Base-by-base conservation (phyloP, 2,888 invertebrate species). In the Oscheius sp. region DNA sequence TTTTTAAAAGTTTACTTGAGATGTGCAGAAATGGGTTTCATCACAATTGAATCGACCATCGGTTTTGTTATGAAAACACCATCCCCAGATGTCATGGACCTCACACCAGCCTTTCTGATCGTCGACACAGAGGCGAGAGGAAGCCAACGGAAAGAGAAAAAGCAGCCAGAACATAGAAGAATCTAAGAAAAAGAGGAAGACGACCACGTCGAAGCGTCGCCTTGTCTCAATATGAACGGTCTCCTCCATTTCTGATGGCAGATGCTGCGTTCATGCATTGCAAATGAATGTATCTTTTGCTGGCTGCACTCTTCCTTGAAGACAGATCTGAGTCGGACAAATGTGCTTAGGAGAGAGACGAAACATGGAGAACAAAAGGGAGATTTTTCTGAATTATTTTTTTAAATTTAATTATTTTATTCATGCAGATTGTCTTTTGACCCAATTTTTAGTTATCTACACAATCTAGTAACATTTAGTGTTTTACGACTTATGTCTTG, bases 41-140 rank as follows among this genome's bases (percentile, higher is more conserved):
- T 81, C 81, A 66, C 81, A 81, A 59, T 78, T 71, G 69, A 80
- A 81, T 20, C 54, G 64, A 1, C 79, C 81, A 17, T 71, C 68
- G 8, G 77, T 73, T 51, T 81, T 81, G 70, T 81, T 80, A 65
- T 80, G 80, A 65, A 79, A 80, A 33, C 81, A 81, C 77, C 76
- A 81, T n/a, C 80, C 80, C 71, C 75, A 76, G 56, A 77, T 59
- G 22, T 78, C 73, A 56, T 78, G 72, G 1, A 74, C 75, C 50
- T 71, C 65, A 57, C 81, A 81, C 50, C 66, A 73, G 26, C 80
- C 75, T 78, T 81, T 59, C 44, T 59, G 59, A 26, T 59, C 59
- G 44, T 59, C 41, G 28, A 59, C 59, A 44, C 59, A 59, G 17
- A 59, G 44, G 20, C 59, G 59, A 14, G 28, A 20, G 14, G 41